A percentile compares a stretch with the other conserved stretches of the same genome.
phyloP scores from a whole-genome alignment of 2,113 vertebrate species.

The Pedionomus torquatus region DNA sequence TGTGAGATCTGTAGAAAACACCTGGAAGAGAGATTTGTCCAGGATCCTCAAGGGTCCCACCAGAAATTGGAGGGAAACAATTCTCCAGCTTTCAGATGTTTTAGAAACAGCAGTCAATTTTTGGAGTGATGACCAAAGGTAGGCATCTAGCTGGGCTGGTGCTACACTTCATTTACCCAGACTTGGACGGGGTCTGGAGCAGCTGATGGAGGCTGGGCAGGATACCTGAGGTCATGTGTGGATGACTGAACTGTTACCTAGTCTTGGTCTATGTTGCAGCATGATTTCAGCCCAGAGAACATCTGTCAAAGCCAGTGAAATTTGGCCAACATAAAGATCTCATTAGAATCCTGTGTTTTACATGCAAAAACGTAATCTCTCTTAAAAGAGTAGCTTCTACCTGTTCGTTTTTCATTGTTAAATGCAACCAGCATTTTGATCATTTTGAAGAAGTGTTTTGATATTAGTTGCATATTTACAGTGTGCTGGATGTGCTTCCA shows the following conservation, averaged over 20 bases:
- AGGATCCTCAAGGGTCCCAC: neutral
- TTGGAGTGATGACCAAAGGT: neutral
- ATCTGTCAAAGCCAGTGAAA: neutral
- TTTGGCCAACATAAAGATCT: neutral
- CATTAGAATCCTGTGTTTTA: neutral
- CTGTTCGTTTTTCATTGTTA: neutral
- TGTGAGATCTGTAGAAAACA: neutral
- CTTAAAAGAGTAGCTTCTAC: neutral
- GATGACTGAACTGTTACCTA: neutral
- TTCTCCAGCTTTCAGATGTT: neutral
- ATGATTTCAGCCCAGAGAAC: neutral
- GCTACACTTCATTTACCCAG: neutral
- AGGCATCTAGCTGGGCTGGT: neutral
- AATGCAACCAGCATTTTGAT: neutral
- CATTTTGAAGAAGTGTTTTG: neutral
- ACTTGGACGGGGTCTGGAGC: neutral
- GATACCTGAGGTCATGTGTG: neutral
- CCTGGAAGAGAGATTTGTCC: neutral
- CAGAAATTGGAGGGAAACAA: neutral
- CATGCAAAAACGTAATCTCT: neutral
- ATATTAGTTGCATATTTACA: neutral
- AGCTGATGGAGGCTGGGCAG: neutral
- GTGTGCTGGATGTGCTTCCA: neutral
- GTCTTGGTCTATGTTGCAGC: neutral
- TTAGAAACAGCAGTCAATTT: neutral